Evolutionary conservation across 2,113 vertebrate genomes (phyloP).

Genomic region (Ceyx cyanopectus): DNA sequence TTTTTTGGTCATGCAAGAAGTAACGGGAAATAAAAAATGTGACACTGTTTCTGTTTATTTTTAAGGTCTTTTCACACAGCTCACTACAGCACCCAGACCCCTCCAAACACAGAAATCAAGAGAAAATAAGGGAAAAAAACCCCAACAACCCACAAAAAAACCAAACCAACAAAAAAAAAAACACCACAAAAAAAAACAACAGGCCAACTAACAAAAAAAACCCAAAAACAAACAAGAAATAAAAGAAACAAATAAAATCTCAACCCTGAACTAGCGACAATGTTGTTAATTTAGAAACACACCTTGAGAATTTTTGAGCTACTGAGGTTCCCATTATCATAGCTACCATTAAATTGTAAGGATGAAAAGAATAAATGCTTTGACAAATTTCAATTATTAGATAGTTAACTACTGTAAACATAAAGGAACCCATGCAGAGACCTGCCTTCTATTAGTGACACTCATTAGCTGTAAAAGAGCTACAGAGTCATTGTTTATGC

Average conservation of each 20-base stretch:
- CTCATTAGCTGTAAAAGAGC: constrained; percentile 9
- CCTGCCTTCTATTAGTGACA: background rate
- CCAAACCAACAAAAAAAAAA: no score
- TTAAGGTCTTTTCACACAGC: background rate
- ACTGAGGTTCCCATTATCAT: background rate
- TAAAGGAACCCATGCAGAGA: constrained; percentile 1
- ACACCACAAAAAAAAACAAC: no score
- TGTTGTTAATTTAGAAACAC: background rate
- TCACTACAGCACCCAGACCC: background rate
- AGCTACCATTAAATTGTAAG: background rate
- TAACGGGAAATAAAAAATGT: background rate
- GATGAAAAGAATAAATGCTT: constrained; percentile 14
- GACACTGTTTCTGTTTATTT: background rate
- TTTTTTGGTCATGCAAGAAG: background rate
- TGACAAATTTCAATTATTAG: constrained; percentile 22
- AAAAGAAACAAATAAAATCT: background rate
- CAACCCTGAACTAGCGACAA: background rate
- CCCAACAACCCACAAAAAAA: no score
- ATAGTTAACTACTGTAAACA: constrained; percentile 37
- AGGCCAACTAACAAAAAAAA: no score
- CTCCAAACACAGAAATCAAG: background rate
- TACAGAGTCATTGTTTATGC: background rate
- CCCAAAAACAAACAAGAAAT: no score
- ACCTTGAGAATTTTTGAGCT: background rate
- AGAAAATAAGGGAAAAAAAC: background rate